Conservation (phyloP, 2,797 vertebrate genomes). For the Sebastes umbrosus region DNA sequence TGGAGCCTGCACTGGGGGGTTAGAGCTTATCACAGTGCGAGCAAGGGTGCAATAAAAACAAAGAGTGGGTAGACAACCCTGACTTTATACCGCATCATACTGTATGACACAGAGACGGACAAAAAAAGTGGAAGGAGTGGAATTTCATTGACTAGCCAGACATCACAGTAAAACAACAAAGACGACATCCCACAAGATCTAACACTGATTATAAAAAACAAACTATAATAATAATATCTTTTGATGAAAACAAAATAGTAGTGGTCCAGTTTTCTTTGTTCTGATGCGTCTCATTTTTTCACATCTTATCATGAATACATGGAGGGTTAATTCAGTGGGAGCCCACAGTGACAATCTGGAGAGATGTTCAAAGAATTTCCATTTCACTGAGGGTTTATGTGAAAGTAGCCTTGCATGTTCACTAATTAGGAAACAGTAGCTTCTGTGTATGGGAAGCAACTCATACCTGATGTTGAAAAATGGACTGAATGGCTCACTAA, state of each 20-base stretch:
- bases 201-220: neutral
- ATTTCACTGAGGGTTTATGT: slow-evolving; percentile 42
- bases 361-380: slow-evolving; percentile 56
- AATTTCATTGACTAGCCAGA: slow-evolving; percentile 2
- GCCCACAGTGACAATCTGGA: slow-evolving; percentile 35
- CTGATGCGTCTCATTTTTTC: neutral
- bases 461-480: neutral
- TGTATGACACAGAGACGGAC: slow-evolving; percentile 4
- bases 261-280: slow-evolving; percentile 11
- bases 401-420: slow-evolving; percentile 24
- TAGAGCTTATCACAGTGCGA: slow-evolving; percentile 53
- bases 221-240: neutral
- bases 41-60: slow-evolving; percentile 62
- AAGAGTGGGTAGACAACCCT: slow-evolving; percentile 29
- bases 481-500: slow-evolving; percentile 2
- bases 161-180: neutral
- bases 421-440: slow-evolving; percentile 44
- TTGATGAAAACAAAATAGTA: neutral
- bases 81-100: slow-evolving; percentile 39
- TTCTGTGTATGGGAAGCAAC: neutral
- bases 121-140: slow-evolving; percentile 5
- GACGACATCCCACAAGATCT: neutral
- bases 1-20: slow-evolving; percentile 41
- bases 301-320: slow-evolving; percentile 30
- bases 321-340: slow-evolving; percentile 32